Evolutionary conservation across 1,140 invertebrate genomes (phyloP).

Genomic region (Trypoxylus dichotomus): DNA sequence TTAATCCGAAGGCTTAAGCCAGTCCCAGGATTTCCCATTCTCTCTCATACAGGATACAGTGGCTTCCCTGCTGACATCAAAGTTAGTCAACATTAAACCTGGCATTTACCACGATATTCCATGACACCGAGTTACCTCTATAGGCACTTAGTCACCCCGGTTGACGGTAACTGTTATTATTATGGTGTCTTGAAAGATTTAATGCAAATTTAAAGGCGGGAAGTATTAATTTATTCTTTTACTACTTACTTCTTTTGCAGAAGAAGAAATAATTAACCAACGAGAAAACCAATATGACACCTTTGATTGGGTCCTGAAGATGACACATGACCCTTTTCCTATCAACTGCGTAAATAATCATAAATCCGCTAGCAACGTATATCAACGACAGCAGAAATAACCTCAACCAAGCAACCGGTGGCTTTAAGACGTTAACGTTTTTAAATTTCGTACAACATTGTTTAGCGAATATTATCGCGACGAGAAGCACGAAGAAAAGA

Average conservation of each 20-base stretch:
- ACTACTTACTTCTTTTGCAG: conserved; percentile 61
- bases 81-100: too few species aligned
- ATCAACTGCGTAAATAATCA: conserved; percentile 47
- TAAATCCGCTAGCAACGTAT: conserved; percentile 40
- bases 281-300: conserved; percentile 60
- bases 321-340: conserved; percentile 60
- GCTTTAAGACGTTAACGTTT: conserved; percentile 39
- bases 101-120: too few species aligned
- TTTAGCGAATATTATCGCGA: conserved; percentile 36
- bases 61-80: too few species aligned
- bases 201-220: neutral
- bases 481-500: conserved; percentile 36
- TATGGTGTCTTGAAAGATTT: neutral
- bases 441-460: conserved; percentile 40
- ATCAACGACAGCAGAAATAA: conserved; percentile 40
- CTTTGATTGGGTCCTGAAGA: conserved; percentile 64
- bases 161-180: too few species aligned
- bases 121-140: too few species aligned
- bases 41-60: too few species aligned
- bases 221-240: neutral
- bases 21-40: too few species aligned
- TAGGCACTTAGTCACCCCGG: too few species aligned
- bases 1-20: too few species aligned
- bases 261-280: conserved; percentile 65
- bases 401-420: conserved; percentile 39